These are phyloP conservation scores for Peromyscus leucopus DNA, from an alignment of 2,113 vertebrate genomes.

Conservation along the genomic window DNA sequence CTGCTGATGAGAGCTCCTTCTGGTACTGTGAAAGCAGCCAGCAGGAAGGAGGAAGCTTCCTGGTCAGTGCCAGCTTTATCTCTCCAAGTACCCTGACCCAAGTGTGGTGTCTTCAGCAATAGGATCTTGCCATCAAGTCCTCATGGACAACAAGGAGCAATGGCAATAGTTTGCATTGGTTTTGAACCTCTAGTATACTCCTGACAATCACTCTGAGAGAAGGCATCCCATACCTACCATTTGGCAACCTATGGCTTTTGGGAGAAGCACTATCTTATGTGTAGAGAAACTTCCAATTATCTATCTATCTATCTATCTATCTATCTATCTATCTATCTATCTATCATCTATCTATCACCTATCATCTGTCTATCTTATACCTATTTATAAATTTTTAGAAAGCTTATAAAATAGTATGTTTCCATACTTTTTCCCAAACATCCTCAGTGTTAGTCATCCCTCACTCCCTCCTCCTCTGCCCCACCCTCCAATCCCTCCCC, in stretches of 20 bases:
- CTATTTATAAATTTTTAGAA: too few species aligned
- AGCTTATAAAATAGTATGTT: not conserved
- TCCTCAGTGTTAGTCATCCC: not conserved
- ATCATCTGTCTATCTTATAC: too few species aligned
- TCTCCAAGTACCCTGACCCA: not conserved
- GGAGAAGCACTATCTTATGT: not conserved
- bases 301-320: not conserved
- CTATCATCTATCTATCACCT: too few species aligned
- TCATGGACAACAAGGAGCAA: not conserved
- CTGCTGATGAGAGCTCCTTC: too few species aligned
- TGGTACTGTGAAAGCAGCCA: not conserved
- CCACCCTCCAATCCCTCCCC: not conserved
- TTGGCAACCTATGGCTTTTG: not conserved
- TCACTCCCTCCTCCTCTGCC: not conserved
- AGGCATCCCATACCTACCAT: not conserved
- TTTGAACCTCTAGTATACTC: not conserved
- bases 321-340: not conserved
- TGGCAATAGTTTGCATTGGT: not conserved
- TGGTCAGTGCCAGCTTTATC: not conserved
- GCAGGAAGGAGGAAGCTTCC: not conserved
- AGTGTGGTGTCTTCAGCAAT: not conserved
- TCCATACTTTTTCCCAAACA: not conserved
- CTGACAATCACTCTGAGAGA: not conserved
- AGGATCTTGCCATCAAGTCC: not conserved
- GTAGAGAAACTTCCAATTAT: not conserved